These are phyloP conservation scores for Drosophila stalkeri DNA, from an alignment of 2,888 invertebrate species.

Conservation along the genomic window DNA sequence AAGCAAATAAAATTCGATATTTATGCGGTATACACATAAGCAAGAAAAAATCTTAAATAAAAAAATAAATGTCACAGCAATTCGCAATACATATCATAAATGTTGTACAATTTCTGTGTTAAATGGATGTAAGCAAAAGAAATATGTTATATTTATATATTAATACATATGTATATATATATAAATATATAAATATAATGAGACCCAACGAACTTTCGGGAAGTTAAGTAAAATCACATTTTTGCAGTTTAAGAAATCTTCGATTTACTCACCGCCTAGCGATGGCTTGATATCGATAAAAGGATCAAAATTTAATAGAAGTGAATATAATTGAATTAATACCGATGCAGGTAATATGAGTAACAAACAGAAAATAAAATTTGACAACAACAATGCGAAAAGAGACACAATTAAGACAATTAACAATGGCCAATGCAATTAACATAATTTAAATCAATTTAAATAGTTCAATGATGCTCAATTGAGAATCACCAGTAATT, in stretches of 20 bases:
- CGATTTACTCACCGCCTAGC: neutral
- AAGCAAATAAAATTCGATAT: conserved; percentile 25
- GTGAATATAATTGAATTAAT: neutral
- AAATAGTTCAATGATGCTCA: conserved; percentile 36
- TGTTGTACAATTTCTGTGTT: conserved; percentile 85
- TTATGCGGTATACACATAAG: conserved; percentile 41
- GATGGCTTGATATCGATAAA: conserved; percentile 1
- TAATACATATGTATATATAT: neutral
- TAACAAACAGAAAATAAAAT: conserved; percentile 11
- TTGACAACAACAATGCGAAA: conserved; percentile 20
- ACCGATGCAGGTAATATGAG: neutral
- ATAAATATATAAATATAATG: conserved; percentile 12
- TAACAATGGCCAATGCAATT: conserved; percentile 38
- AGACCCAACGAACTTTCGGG: conserved; percentile 7
- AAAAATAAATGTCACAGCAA: conserved; percentile 84
- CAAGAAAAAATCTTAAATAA: conserved; percentile 26
- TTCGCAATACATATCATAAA: conserved; percentile 86
- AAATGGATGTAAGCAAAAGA: conserved; percentile 29
- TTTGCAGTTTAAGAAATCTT: neutral
- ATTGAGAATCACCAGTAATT: conserved; percentile 11
- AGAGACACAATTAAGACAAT: conserved; percentile 46
- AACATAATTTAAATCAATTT: conserved; percentile 35
- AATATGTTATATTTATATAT: conserved; percentile 12
- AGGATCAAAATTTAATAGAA: neutral
- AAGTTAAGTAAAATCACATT: conserved; percentile 21